Evolutionary conservation across 30 jellyfish, hydroid and myxozoan genomes (phyloP), one percentile per base, ranked within the genome.

Genomic region (Cassiopea xamachana): DNA sequence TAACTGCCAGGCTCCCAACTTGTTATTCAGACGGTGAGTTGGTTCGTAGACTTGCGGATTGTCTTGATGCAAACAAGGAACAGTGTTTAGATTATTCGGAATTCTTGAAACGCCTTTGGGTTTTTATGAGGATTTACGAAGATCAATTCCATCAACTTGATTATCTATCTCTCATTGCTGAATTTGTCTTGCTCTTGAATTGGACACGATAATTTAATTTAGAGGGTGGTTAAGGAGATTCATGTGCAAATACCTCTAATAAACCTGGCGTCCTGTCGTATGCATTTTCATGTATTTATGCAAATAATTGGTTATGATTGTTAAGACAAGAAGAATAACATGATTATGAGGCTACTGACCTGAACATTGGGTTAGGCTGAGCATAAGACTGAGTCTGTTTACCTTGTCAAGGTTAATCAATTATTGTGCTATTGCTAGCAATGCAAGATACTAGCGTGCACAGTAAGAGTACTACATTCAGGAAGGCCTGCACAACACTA

Each of bases 81-180:
- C 43, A 4, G 74, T 9, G 74, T 64, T 64, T 64, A 64, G 80
- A 18, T 71, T 71, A 71, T 71, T 19, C 80, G 6, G 55, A 71
- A 71, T 71, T 71, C 80, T 27, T 71, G 80, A 71, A 71, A 19
- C 80, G 39, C 55, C 15, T 71, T 39, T 71, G 50, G 58, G 58
- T 68, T 68, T 68, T 14, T 4, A 10, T 7, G 27, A 10, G 77
- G 77, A 68, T 43, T 18, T 71, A 19, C 80, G 15, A n/a, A 17
- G 80, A 71, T 71, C 55, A 18, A 43, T 71, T 71, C n/a, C 80
- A 43, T 43, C 2, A 71, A 16, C 80, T 71, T 71, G 55, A 43
- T n/a, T 19, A 71, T 71, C 80, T 3, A 71, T 64, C 80, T 71
- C 58, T 43, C 27, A 71, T 71, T 71, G 58, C 80, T 19, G 50